Evolutionary conservation across 2,888 invertebrate species (phyloP).

Genomic region (Furcula furcula): DNA sequence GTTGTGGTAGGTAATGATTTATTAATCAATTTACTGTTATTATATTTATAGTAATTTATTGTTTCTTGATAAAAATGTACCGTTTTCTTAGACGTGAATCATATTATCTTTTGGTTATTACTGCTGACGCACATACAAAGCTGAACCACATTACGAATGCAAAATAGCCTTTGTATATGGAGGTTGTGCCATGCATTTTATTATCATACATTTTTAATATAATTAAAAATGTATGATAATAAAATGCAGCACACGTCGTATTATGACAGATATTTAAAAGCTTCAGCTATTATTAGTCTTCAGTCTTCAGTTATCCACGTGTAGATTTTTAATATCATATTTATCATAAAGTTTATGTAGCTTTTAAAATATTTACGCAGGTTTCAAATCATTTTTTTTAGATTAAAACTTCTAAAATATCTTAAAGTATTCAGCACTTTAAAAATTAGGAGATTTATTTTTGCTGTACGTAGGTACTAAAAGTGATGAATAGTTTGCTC

Average conservation of each 20-base stretch:
- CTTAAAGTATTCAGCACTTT: background rate
- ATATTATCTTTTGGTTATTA: conserved; percentile 17
- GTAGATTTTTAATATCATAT: too few species aligned
- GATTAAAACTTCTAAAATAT: background rate
- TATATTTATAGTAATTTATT: conserved; percentile 27
- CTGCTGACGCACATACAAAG: conserved; percentile 12
- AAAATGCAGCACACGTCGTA: too few species aligned
- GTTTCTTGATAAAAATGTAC: conserved; percentile 29
- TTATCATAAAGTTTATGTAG: too few species aligned
- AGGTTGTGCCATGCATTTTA: too few species aligned
- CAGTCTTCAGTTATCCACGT: too few species aligned
- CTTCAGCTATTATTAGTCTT: too few species aligned
- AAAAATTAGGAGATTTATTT: background rate
- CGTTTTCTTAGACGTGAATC: conserved; percentile 14
- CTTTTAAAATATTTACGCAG: too few species aligned
- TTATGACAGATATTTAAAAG: too few species aligned
- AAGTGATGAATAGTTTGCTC: conserved; percentile 2
- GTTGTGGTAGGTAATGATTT: conserved; percentile 43
- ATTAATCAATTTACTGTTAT: conserved; percentile 36
- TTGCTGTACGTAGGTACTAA: background rate
- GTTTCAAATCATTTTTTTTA: too few species aligned
- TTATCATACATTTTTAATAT: too few species aligned
- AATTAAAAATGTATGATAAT: too few species aligned
- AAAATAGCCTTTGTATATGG: background rate
- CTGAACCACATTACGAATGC: conserved; percentile 6